Evolutionary conservation across 2,888 invertebrate genomes (phyloP).

Genomic region (Drosophila demipolita): DNA sequence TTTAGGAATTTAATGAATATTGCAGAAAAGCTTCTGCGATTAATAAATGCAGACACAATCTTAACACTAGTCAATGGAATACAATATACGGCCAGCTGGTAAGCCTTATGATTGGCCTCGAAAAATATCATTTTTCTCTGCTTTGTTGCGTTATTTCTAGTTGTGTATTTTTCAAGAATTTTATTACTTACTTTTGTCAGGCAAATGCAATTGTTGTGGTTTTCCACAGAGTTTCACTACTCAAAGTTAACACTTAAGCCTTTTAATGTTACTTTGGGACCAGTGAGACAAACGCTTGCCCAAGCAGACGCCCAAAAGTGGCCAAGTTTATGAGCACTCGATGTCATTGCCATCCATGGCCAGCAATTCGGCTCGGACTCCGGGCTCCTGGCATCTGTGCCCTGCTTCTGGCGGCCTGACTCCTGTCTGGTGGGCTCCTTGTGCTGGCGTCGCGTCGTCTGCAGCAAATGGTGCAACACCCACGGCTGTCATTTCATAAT

Average conservation of each 20-base stretch:
- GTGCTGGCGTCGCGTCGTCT: conserved; percentile 62
- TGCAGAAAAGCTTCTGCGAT: neutral
- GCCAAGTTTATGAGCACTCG: conserved; percentile 58
- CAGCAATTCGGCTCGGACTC: conserved; percentile 12
- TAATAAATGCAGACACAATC: neutral
- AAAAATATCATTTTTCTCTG: neutral
- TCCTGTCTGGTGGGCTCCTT: neutral
- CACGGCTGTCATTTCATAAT: conserved; percentile 72
- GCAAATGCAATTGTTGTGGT: neutral
- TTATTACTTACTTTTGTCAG: neutral
- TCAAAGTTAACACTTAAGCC: conserved; percentile 8
- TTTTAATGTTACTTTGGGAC: conserved; percentile 14
- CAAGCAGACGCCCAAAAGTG: conserved; percentile 25
- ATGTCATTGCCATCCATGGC: conserved; percentile 57
- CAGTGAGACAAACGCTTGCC: conserved; percentile 15
- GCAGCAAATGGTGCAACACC: conserved; percentile 61
- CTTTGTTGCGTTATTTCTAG: neutral
- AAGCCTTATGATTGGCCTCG: neutral
- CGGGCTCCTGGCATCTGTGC: neutral
- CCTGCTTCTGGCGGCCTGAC: conserved; percentile 2
- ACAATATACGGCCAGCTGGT: neutral
- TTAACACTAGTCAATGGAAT: neutral
- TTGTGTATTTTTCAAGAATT: neutral
- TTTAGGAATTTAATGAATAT: conserved; percentile 38
- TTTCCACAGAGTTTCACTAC: neutral